A percentile compares a stretch with the other conserved stretches of the same genome.
Evolutionary conservation across 2,888 invertebrate species (phyloP).

Genomic region (Harpalus rufipes): DNA sequence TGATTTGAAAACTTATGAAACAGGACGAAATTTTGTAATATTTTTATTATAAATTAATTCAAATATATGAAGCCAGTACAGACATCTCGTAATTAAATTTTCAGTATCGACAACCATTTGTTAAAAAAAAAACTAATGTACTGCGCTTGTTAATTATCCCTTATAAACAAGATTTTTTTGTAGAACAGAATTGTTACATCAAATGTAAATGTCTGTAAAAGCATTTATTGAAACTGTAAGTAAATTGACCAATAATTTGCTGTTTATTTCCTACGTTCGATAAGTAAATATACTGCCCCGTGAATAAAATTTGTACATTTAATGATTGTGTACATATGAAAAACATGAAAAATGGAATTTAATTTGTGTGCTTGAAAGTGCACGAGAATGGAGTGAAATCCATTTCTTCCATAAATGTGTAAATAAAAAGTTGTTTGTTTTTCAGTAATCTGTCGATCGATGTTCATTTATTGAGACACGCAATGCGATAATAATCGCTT

Average conservation of each 20-base stretch:
- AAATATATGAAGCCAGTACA: neutral
- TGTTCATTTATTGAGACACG: slow-evolving; percentile 31
- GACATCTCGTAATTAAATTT: neutral
- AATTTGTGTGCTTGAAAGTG: slow-evolving; percentile 35
- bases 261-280: neutral
- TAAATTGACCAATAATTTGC: neutral
- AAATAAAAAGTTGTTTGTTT: slow-evolving; percentile 41
- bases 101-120: too few relatives aligned
- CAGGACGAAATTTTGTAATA: neutral
- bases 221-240: neutral
- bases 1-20: too few relatives aligned
- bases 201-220: neutral
- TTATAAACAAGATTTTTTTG: neutral
- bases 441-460: slow-evolving; percentile 19
- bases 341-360: slow-evolving; percentile 30
- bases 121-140: too few relatives aligned
- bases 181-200: neutral
- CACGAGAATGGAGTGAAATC: slow-evolving; percentile 13
- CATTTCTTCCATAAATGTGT: slow-evolving; percentile 23
- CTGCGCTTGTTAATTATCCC: too few relatives aligned
- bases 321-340: neutral
- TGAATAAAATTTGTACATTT: slow-evolving; percentile 6
- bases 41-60: neutral
- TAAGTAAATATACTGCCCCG: slow-evolving; percentile 1
- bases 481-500: slow-evolving; percentile 38